Evolutionary conservation across 2,113 vertebrate genomes (phyloP), one percentile per base, ranked within the genome.

Genomic region (Podocnemis expansa): DNA sequence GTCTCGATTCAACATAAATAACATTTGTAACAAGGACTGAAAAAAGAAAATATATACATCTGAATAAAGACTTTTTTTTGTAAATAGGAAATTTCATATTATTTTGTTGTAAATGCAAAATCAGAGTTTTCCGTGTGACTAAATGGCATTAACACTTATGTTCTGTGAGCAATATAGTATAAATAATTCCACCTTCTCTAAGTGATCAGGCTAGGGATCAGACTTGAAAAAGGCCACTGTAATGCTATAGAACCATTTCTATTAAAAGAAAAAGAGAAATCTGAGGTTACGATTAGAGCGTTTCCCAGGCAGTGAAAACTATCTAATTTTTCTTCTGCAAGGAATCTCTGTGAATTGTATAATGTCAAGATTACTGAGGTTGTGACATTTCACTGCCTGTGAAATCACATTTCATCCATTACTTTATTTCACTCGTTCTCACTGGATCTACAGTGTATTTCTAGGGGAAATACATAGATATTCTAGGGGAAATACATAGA

Each of bases 21-120:
- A 51, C 3, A 12, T 67, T 78, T 93, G 41, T 87, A 89, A 95
- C 87, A 51, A 83, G 82, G 49, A 84, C 43, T 80, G 38, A 89
- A 91, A 80, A 88, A 55, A 84, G 38, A 91, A 90, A 80, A 87
- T 51, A 88, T 76, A n/a, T 45, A 86, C 13, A 41, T 5, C 21
- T 84, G 54, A 96, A 47, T 17, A 41, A 29, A 81, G 54, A 78
- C 0, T 93, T 84, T 79, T 10, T 73, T 17, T 78, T 93, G 51
- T 89, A 94, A 93, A 96, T 93, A 91, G 96, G 91, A 91, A 84
- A 63, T 78, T 6, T 27, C 56, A 19, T 67, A 38, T 22, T 29
- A 2, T 87, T 92, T 84, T 91, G 9, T 31, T 67, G 54, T 70
- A 70, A 92, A 93, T 90, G 11, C 13, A 88, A 86, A 87, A 92